Evolutionary conservation across 2,113 vertebrate species (phyloP).

Genomic region (Oncorhynchus masou): DNA sequence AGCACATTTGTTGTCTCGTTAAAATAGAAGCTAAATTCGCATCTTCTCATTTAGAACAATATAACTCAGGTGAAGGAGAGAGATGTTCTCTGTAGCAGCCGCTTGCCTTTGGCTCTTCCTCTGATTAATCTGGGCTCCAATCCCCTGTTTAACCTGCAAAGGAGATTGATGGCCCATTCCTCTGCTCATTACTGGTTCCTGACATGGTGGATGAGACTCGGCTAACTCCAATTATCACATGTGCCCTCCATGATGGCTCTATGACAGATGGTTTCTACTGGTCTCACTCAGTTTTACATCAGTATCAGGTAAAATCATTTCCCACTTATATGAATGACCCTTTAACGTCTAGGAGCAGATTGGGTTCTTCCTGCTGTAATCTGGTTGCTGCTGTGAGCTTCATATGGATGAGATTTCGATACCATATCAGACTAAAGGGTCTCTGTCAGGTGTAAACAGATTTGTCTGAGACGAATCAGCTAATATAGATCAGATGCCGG

Average conservation of each 20-base stretch:
- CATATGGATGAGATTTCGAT: neutral
- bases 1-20: neutral
- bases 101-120: neutral
- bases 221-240: constrained; percentile 10
- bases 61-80: neutral
- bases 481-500: neutral
- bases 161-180: constrained; percentile 17
- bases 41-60: too few relatives aligned
- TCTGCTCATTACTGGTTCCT: constrained; percentile 19
- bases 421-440: neutral
- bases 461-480: neutral
- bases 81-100: neutral
- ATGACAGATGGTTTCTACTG: constrained; percentile 10
- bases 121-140: neutral
- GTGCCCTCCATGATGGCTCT: constrained; percentile 13
- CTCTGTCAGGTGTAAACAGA: neutral
- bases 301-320: constrained; percentile 23
- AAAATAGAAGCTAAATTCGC: neutral
- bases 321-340: neutral
- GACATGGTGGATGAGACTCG: constrained; percentile 7
- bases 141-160: constrained; percentile 2
- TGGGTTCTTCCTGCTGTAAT: neutral
- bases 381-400: neutral
- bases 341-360: neutral
- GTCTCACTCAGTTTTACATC: constrained; percentile 16